Evolutionary conservation across 23 tunicate species (phyloP).

Genomic region (Clavelina lepadiformis): DNA sequence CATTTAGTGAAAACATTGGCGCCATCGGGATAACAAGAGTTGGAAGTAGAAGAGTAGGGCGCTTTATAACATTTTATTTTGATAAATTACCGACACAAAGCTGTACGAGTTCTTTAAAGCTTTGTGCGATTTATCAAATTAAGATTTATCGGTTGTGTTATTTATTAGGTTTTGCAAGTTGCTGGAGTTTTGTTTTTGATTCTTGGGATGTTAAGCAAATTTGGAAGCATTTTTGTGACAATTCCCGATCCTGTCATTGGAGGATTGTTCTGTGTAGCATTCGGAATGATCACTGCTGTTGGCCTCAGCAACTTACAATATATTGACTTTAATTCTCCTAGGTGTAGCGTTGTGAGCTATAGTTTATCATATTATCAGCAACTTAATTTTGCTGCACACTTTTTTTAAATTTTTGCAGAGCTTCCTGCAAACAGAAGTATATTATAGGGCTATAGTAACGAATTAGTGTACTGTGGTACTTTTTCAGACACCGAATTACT

Average conservation of each 20-base stretch:
- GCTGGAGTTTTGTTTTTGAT: slow-evolving; percentile 39
- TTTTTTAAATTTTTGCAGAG: no score
- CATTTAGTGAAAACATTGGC: slow-evolving; percentile 84
- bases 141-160: neutral
- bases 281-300: slow-evolving; percentile 70
- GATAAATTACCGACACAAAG: no score
- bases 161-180: slow-evolving; percentile 49
- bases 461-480: no score
- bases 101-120: no score
- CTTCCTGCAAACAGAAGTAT: no score
- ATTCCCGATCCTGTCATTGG: slow-evolving; percentile 82
- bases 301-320: slow-evolving; percentile 58
- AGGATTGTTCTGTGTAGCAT: slow-evolving; percentile 60
- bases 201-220: slow-evolving; percentile 45
- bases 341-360: no score
- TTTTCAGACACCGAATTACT: no score
- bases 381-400: no score
- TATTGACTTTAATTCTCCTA: slow-evolving; percentile 49
- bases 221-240: slow-evolving; percentile 57
- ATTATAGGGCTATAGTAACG: no score
- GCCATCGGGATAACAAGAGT: slow-evolving; percentile 88
- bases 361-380: no score
- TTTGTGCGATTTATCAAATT: no score
- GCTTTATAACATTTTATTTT: no score
- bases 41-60: slow-evolving; percentile 88